These are phyloP conservation scores for Listrodromus nycthemerus DNA, from an alignment of 2,888 invertebrate species.

Conservation along the genomic window DNA sequence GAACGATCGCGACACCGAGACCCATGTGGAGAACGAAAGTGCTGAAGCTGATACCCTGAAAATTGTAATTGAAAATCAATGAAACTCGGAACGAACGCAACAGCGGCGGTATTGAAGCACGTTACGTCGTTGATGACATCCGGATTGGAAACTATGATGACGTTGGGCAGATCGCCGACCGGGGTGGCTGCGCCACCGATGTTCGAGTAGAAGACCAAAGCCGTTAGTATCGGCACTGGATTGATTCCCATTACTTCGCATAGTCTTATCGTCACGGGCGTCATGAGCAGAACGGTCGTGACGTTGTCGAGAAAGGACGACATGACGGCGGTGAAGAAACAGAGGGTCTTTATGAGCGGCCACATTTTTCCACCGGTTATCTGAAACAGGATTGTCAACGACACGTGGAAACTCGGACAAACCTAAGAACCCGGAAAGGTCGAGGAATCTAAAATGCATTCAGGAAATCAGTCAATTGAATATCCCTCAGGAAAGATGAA, in stretches of 20 bases:
- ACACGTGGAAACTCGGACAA: not conserved
- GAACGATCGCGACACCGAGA: conserved; percentile 89
- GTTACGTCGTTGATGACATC: conserved; percentile 89
- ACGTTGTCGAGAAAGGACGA: conserved; percentile 96
- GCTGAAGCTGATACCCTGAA: conserved; percentile 93
- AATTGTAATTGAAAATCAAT: not conserved
- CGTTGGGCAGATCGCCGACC: conserved; percentile 96
- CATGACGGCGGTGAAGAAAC: conserved; percentile 91
- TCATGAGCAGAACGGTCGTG: conserved; percentile 94
- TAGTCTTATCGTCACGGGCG: conserved; percentile 94
- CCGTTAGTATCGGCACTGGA: conserved; percentile 94
- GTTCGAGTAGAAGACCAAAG: conserved; percentile 95
- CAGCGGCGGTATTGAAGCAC: conserved; percentile 56
- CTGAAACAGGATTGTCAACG: conserved; percentile 83
- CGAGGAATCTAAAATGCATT: not conserved
- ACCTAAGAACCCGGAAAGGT: not conserved
- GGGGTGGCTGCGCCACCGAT: conserved; percentile 96
- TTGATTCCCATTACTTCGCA: conserved; percentile 96
- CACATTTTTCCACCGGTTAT: conserved; percentile 92
- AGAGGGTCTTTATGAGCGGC: conserved; percentile 93
- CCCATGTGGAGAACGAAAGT: conserved; percentile 93
- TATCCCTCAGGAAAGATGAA: not conserved
- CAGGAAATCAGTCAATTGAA: not conserved
- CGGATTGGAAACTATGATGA: conserved; percentile 93
- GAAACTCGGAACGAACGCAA: not conserved